Base-by-base conservation (phyloP, 2,113 vertebrate genomes). In the Dipodomys merriami region DNA sequence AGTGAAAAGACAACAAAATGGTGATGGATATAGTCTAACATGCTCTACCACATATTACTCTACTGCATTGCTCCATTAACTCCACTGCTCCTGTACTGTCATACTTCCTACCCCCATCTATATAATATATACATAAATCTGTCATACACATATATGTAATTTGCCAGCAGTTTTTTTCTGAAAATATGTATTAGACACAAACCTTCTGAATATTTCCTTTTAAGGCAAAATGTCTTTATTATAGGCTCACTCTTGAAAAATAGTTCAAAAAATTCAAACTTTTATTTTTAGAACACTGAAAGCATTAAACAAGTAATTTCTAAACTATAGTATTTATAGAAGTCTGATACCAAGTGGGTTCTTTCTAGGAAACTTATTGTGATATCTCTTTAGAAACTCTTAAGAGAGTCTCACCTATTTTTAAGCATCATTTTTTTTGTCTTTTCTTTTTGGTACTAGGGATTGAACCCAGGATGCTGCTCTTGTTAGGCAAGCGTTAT, bases 221-320 rank as follows among this genome's bases (percentile, higher is more conserved):
- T 64, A 23, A 64, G 78, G 16, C 73, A n/a, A 87, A 86, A 64
- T 57, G 6, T 86, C 35, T 87, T 77, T 46, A 91, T 88, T 91
- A 91, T 82, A 68, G 82, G 25, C 7, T 89, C 7, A 94, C 23
- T 13, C 23, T 82, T 93, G 35, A 68, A 25, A 53, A 81, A 76
- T 5, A 62, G 46, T 73, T 78, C 49, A 64, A 53, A 39, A 20
- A 15, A 64, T 87, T 74, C 33, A 94, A 87, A 78, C 9, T 9
- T 83, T 64, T 57, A 57, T 73, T 65, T 19, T 76, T 89, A 90
- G 33, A 91, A 91, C 6, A 29, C 86, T 46, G 60, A 89, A 86
- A 90, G 7, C 22, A n/a, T 13, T 20, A 18, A 83, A 69, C 4
- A 86, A 25, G 65, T 27, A 19, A 1, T 23, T 10, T 4, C 25